Base-by-base conservation (phyloP, 2,113 vertebrate genomes). In the Melanerpes aurifrons region DNA sequence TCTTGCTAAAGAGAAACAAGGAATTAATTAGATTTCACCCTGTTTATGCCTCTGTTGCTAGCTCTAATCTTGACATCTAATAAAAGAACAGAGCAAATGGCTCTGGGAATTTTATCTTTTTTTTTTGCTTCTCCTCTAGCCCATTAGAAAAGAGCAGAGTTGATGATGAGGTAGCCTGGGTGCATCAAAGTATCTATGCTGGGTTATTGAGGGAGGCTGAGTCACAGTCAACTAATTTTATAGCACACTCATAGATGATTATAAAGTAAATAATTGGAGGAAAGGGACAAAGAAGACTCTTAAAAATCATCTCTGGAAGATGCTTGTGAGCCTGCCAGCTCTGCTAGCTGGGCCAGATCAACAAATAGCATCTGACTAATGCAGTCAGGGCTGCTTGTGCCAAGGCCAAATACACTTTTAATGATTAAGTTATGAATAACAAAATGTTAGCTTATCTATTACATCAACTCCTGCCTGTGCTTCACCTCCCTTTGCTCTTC, bases 181-280 rank as follows among this genome's bases (percentile, higher is more conserved):
- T 93, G 82, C 93, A 84, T 70, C 62, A 56, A 76, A 90, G n/a
- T 74, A 70, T 81, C 82, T 92, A 5, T 69, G 47, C 54, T 89
- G n/a, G 56, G 47, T 61, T 93, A 63, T 24, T 90, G 54, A 91
- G 82, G 62, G 79, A 95, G 73, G 50, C 74, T 86, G 87, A 86
- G 79, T 94, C 87, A 95, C 87, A 94, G 80, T 76, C 70, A 84
- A 21, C 16, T 84, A 32, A 63, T 93, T 92, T 96, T 84, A 88
- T 66, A 75, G 82, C 70, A 63, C 69, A 32, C 11, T 58, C 35
- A n/a, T 70, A 57, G 76, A 1, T 93, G 73, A 88, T 90, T 88
- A 58, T 84, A 86, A 87, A 93, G 59, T 21, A 95, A 95, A 92
- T 94, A 90, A 87, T 50, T 82, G 54, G 69, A 74, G 48, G 24